phyloP scores from a whole-genome alignment of 2,888 invertebrate genomes.

The Parapristionchus giblindavisi region DNA sequence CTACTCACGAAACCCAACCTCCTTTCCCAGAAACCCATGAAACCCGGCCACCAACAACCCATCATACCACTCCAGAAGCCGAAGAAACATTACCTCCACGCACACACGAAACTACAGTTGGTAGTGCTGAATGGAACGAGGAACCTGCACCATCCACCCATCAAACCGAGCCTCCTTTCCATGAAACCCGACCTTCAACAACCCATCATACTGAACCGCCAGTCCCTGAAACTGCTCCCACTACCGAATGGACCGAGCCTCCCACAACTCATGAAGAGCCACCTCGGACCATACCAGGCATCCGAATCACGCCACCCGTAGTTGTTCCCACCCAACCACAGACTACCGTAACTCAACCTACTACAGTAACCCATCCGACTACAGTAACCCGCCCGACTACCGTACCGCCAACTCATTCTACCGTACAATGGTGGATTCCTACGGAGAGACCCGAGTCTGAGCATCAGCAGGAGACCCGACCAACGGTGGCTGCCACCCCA shows the following conservation, averaged over 20 bases:
- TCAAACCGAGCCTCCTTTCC: no score
- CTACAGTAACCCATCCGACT: background rate
- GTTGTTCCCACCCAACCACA: background rate
- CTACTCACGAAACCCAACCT: no score
- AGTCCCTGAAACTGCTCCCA: background rate
- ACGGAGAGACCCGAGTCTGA: background rate
- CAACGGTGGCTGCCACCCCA: background rate
- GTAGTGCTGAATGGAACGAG: no score
- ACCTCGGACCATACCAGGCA: no score
- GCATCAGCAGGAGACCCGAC: background rate
- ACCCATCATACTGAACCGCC: background rate
- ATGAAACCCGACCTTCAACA: background rate
- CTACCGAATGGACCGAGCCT: no score
- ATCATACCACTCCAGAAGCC: no score
- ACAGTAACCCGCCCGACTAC: background rate
- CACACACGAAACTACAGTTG: no score
- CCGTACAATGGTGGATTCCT: conserved; percentile 29
- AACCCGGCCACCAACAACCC: background rate
- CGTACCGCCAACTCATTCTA: background rate
- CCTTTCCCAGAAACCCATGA: background rate
- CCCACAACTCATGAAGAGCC: no score
- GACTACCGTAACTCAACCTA: background rate
- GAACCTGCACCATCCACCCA: no score
- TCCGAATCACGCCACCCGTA: background rate
- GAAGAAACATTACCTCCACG: no score